These are phyloP conservation scores for Pseudopodoces humilis DNA, from an alignment of 2,113 vertebrate genomes.

Conservation along the genomic window DNA sequence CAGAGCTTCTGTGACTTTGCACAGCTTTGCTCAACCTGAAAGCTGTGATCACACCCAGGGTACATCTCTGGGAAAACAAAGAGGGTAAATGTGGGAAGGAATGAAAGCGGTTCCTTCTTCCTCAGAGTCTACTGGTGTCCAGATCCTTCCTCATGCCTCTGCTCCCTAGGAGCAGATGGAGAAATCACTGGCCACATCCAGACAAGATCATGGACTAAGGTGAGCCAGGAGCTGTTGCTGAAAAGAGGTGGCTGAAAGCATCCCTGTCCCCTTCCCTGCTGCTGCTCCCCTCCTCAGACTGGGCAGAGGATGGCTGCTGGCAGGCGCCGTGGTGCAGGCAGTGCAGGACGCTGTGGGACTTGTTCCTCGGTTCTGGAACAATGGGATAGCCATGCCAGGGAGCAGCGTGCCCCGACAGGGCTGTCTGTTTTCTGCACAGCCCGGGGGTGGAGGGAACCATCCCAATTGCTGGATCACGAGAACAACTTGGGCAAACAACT, in stretches of 20 bases:
- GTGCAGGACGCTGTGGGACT: background rate
- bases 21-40: background rate
- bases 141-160: background rate
- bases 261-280: background rate
- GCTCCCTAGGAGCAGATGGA: background rate
- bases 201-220: accelerated
- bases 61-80: background rate
- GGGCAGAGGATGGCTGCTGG: background rate
- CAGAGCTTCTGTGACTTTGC: background rate
- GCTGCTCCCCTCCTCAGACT: accelerated
- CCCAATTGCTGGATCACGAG: accelerated
- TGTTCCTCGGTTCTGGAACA: conserved; percentile 25
- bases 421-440: background rate
- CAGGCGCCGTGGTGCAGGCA: background rate
- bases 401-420: background rate
- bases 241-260: background rate
- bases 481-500: background rate
- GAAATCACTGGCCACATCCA: background rate
- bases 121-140: accelerated
- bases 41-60: background rate
- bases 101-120: background rate
- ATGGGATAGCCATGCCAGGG: background rate
- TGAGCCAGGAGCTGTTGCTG: background rate
- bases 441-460: background rate
- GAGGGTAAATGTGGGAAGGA: background rate